Evolutionary conservation across 1,140 invertebrate genomes (phyloP).

Genomic region (Drosophila kurseongensis): DNA sequence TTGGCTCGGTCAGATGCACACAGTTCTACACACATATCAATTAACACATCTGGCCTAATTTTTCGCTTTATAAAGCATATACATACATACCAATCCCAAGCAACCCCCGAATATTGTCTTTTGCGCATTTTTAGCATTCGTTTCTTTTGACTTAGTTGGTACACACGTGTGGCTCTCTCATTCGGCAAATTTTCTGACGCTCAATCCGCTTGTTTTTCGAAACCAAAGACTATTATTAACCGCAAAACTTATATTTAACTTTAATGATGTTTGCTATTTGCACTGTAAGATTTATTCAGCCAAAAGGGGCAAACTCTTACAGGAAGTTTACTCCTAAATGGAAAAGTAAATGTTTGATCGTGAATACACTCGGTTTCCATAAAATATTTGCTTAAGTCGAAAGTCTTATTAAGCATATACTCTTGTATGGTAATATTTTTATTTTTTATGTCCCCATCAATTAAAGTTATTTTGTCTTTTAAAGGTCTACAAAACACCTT

Average conservation of each 20-base stretch:
- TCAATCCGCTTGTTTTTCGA: slow-evolving; percentile 9
- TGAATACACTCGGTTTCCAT: neutral
- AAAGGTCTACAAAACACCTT: slow-evolving; percentile 26
- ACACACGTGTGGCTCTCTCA: slow-evolving; percentile 39
- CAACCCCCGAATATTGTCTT: slow-evolving; percentile 17
- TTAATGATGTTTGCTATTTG: slow-evolving; percentile 35
- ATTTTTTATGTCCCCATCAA: neutral
- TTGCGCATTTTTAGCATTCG: slow-evolving; percentile 29
- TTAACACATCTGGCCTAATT: slow-evolving; percentile 63
- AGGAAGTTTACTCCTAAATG: slow-evolving; percentile 25
- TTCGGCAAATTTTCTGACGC: slow-evolving; percentile 3
- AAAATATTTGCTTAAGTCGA: neutral
- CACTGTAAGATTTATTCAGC: slow-evolving; percentile 8
- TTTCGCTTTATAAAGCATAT: slow-evolving; percentile 13
- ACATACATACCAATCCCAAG: neutral
- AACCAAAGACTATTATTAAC: slow-evolving; percentile 37
- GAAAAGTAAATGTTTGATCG: slow-evolving; percentile 22
- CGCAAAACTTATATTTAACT: slow-evolving; percentile 25
- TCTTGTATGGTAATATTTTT: too few species aligned
- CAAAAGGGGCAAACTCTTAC: neutral
- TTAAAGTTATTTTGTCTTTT: neutral
- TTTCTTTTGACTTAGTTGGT: slow-evolving; percentile 15
- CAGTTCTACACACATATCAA: slow-evolving; percentile 11
- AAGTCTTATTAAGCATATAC: neutral
- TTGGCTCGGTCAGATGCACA: neutral